Percentiles rank a stretch among this genome's conserved stretches.
Evolutionary conservation across 2,888 invertebrate genomes (phyloP).

Genomic region (Drosophila buzzatii): DNA sequence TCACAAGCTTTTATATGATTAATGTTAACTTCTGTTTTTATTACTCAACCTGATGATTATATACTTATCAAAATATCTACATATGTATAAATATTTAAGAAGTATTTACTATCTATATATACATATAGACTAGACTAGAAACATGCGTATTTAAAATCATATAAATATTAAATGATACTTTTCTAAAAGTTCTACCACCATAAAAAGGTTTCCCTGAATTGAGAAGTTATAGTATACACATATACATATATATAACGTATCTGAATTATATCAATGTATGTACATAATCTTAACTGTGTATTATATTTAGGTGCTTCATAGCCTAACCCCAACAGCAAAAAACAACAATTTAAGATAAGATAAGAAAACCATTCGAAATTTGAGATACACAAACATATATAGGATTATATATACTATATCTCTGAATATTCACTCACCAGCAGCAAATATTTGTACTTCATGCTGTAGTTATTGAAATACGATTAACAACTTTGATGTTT

Average conservation of each 20-base stretch:
- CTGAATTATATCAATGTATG: not conserved
- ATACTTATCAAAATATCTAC: not conserved
- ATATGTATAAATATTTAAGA: not conserved
- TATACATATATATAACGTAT: constrained; percentile 1
- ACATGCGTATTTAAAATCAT: not conserved
- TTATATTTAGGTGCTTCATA: constrained; percentile 19
- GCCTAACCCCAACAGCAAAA: constrained; percentile 42
- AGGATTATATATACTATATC: not conserved
- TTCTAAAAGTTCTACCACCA: not conserved
- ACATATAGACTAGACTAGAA: not conserved
- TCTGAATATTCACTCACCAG: constrained; percentile 69
- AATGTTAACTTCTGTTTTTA: not conserved
- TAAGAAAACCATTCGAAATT: constrained; percentile 53
- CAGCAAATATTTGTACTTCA: constrained; percentile 67
- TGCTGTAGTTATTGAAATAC: constrained; percentile 29
- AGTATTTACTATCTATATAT: not conserved
- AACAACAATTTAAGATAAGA: constrained; percentile 62
- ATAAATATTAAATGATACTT: not conserved
- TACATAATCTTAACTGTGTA: not conserved
- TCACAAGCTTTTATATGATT: not conserved
- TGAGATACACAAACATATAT: constrained; percentile 20
- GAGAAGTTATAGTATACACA: not conserved
- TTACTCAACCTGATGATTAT: not conserved
- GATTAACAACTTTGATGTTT: constrained; percentile 7
- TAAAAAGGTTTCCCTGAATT: constrained; percentile 59